Conservation (phyloP, 2,888 invertebrate genomes). For the Podotricha telesiphe region DNA sequence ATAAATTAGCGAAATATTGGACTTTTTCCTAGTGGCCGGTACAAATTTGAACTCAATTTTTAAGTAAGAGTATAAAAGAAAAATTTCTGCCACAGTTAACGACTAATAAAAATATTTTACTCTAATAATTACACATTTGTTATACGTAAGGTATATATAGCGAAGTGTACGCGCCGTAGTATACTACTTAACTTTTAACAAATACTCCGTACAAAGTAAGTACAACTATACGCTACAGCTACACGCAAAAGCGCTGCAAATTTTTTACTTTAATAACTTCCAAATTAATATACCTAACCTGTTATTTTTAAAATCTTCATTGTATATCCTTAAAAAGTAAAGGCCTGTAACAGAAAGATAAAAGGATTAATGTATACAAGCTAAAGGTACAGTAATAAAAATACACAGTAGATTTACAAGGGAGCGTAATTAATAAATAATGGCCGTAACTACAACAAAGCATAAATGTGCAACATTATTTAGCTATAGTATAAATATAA, state of each 20-base stretch:
- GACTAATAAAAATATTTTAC: not conserved
- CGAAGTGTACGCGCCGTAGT: not conserved
- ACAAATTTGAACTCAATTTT: conserved; percentile 24
- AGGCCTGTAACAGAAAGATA: conserved; percentile 35
- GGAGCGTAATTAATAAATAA: not conserved
- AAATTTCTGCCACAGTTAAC: conserved; percentile 29
- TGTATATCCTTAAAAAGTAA: conserved; percentile 33
- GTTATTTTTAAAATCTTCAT: conserved; percentile 36
- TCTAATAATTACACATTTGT: not conserved
- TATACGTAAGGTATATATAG: no score
- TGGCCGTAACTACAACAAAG: not conserved
- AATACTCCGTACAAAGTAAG: no score
- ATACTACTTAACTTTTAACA: no score
- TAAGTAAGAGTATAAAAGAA: conserved; percentile 20
- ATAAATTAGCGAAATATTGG: conserved; percentile 1
- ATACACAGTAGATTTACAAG: not conserved
- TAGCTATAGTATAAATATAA: not conserved
- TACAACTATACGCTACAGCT: no score
- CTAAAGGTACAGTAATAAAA: not conserved
- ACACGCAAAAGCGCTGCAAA: no score
- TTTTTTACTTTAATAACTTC: not conserved
- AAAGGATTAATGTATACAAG: not conserved
- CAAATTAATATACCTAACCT: conserved; percentile 32
- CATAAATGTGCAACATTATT: not conserved
- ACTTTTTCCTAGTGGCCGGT: conserved; percentile 25